Evolutionary conservation across 1,140 invertebrate genomes (phyloP).

Genomic region (Cydia strobilella): DNA sequence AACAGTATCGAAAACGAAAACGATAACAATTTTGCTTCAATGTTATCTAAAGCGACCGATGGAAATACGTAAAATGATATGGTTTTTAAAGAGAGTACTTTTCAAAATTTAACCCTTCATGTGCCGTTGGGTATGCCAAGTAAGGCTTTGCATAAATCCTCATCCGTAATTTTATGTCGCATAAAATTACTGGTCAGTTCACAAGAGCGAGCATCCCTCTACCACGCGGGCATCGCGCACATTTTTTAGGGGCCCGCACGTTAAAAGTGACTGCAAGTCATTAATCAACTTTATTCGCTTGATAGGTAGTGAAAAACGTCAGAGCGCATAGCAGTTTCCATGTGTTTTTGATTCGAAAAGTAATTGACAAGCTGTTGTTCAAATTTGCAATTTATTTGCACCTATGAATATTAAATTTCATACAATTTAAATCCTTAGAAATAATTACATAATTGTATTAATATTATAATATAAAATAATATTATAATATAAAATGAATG

Average conservation of each 20-base stretch:
- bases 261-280: neutral
- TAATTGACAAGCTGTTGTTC: too few species aligned
- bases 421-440: too few species aligned
- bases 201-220: slow-evolving; percentile 49
- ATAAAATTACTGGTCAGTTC: slow-evolving; percentile 53
- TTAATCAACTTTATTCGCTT: neutral
- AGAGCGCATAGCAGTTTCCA: too few species aligned
- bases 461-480: too few species aligned
- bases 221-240: slow-evolving; percentile 36
- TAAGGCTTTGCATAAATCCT: slow-evolving; percentile 50
- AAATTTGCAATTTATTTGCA: too few species aligned
- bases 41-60: neutral
- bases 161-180: slow-evolving; percentile 55
- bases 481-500: too few species aligned
- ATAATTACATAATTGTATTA: too few species aligned
- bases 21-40: slow-evolving; percentile 6
- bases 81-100: slow-evolving; percentile 8
- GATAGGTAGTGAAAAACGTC: too few species aligned
- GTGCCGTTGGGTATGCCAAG: slow-evolving; percentile 31
- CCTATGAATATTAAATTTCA: too few species aligned
- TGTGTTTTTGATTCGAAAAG: too few species aligned
- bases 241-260: slow-evolving; percentile 11
- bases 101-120: slow-evolving; percentile 23
- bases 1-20: slow-evolving; percentile 8
- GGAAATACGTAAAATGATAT: neutral